These are phyloP conservation scores for Catalaphyllia jardinei DNA, from an alignment of 64 coral and sea anemone species.

Conservation along the genomic window DNA sequence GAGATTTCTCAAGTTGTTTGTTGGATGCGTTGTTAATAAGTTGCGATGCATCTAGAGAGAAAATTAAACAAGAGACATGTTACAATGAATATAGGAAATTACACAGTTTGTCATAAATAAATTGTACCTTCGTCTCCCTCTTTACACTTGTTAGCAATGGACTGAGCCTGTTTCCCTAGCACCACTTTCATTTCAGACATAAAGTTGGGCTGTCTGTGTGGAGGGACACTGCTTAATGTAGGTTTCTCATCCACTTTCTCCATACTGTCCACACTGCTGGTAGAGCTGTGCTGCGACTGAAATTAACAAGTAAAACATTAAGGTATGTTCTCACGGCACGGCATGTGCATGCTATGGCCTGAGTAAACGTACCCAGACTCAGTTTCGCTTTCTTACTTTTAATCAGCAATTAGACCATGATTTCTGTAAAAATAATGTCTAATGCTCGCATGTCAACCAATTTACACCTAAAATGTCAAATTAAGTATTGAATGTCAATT, in stretches of 20 bases:
- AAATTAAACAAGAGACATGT: neutral
- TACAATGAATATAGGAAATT: neutral
- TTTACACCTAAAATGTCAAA: no score
- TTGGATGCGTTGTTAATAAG: neutral
- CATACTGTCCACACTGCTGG: conserved; percentile 77
- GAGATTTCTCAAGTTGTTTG: conserved; percentile 33
- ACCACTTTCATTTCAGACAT: conserved; percentile 23
- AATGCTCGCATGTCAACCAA: no score
- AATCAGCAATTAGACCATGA: no score
- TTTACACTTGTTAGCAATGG: neutral
- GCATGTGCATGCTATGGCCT: no score
- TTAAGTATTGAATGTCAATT: no score
- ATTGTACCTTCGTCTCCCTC: neutral
- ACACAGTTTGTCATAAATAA: no score
- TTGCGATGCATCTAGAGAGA: neutral
- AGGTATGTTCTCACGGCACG: no score
- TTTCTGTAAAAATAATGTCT: no score
- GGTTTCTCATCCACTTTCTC: conserved; percentile 49
- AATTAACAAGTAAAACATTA: neutral
- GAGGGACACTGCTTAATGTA: neutral
- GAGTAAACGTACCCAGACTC: no score
- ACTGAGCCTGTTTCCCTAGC: conserved; percentile 5
- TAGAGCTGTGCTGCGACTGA: conserved; percentile 62
- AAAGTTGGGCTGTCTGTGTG: neutral
- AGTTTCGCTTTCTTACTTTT: no score